Evolutionary conservation across 2,888 invertebrate species (phyloP).

Genomic region (Stratiomys singularior): DNA sequence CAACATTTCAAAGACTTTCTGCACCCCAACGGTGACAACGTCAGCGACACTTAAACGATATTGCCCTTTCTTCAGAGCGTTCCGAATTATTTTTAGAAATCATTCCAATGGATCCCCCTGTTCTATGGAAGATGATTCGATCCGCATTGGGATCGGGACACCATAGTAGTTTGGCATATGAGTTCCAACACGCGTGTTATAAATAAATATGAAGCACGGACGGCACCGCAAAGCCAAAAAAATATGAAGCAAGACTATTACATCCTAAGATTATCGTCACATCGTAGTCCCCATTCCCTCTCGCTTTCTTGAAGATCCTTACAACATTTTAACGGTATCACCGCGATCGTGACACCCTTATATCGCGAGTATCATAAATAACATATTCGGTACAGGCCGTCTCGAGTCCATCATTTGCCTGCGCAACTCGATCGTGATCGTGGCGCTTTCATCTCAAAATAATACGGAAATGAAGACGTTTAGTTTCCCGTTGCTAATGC

Average conservation of each 20-base stretch:
- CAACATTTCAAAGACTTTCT: not conserved
- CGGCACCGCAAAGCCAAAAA: constrained; percentile 9
- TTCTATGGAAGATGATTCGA: constrained; percentile 21
- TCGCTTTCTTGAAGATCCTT: not conserved
- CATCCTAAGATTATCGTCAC: constrained; percentile 8
- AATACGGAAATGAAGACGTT: constrained; percentile 34
- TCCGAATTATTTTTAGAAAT: constrained; percentile 31
- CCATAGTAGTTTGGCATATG: not conserved
- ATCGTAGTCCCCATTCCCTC: not conserved
- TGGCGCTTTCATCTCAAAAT: not conserved
- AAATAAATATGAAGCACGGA: constrained; percentile 43
- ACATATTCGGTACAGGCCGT: too few relatives aligned
- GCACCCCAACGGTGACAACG: not conserved
- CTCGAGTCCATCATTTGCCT: not conserved
- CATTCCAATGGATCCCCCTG: constrained; percentile 22
- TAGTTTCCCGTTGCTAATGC: constrained; percentile 16
- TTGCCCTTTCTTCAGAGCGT: constrained; percentile 42
- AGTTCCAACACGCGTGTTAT: constrained; percentile 38
- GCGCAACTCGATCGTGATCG: not conserved
- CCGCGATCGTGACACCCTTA: constrained; percentile 33
- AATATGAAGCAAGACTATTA: not conserved
- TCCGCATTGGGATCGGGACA: constrained; percentile 7
- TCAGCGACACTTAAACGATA: constrained; percentile 19
- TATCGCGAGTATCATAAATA: constrained; percentile 16
- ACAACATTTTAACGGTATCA: constrained; percentile 7